A percentile compares a stretch with the other conserved stretches of the same genome.
Evolutionary conservation across 2,113 vertebrate species (phyloP).

Genomic region (Pterocles burchelli): DNA sequence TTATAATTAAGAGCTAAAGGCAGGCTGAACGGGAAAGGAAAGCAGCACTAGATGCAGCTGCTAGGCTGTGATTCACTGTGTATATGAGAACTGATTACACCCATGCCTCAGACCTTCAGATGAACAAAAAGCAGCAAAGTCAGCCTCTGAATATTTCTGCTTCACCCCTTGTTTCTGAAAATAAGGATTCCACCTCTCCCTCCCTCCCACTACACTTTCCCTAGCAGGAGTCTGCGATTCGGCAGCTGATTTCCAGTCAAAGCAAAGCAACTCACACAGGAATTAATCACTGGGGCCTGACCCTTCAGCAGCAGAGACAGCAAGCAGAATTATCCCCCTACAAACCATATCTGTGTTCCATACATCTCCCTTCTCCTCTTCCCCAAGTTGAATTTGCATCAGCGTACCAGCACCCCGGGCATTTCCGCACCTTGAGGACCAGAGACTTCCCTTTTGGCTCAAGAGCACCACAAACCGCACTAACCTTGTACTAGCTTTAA

Average conservation of each 20-base stretch:
- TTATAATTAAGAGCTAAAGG: not conserved
- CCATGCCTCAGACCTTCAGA: not conserved
- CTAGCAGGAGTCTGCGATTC: not conserved
- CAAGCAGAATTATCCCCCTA: not conserved
- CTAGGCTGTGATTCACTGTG: not conserved
- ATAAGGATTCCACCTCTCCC: not conserved
- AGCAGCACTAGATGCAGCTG: not conserved
- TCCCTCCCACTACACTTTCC: not conserved
- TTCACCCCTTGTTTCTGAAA: not conserved
- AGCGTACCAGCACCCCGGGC: not conserved
- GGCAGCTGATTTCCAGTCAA: not conserved
- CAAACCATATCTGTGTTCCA: not conserved
- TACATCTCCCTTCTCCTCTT: not conserved
- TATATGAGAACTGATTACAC: not conserved
- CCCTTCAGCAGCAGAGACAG: not conserved
- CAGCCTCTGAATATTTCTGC: not conserved
- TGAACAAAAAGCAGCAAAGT: not conserved
- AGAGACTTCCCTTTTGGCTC: not conserved
- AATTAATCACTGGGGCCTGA: not conserved
- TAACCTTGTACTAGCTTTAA: conserved; percentile 50
- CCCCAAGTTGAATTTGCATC: not conserved
- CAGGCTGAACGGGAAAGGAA: not conserved
- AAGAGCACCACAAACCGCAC: conserved; percentile 19
- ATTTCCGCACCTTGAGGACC: not conserved
- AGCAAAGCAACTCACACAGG: not conserved